These are phyloP conservation scores for Synergus umbraculus DNA, from an alignment of 2,888 invertebrate genomes.

Conservation along the genomic window DNA sequence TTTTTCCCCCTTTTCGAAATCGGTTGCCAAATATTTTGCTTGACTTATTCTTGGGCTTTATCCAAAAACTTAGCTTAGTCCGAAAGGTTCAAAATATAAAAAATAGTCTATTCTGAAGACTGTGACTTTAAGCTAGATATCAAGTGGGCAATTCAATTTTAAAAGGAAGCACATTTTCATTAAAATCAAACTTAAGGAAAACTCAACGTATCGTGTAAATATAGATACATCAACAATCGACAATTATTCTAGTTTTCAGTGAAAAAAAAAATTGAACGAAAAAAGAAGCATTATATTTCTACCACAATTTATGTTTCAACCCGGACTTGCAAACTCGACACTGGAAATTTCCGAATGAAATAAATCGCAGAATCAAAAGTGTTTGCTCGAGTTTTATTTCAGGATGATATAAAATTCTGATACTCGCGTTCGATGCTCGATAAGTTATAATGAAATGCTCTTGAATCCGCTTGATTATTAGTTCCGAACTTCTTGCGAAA, in stretches of 20 bases:
- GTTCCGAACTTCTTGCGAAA: background rate
- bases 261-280: conserved; percentile 3
- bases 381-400: conserved; percentile 28
- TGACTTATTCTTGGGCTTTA: background rate
- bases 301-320: conserved; percentile 21
- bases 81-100: background rate
- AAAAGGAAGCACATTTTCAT: background rate
- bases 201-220: background rate
- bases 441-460: background rate
- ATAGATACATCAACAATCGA: background rate
- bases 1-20: background rate
- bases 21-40: background rate
- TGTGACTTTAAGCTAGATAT: background rate
- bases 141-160: background rate
- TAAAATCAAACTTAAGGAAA: background rate
- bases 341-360: conserved; percentile 38
- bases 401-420: conserved; percentile 21
- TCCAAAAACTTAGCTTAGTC: background rate
- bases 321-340: conserved; percentile 38
- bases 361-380: conserved; percentile 35
- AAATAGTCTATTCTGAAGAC: too few species aligned
- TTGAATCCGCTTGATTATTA: background rate
- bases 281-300: conserved; percentile 28
- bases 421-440: background rate
- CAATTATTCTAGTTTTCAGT: conserved; percentile 6